Conservation (phyloP, 64 coral and sea anemone genomes). For the Platygyra sinensis region DNA sequence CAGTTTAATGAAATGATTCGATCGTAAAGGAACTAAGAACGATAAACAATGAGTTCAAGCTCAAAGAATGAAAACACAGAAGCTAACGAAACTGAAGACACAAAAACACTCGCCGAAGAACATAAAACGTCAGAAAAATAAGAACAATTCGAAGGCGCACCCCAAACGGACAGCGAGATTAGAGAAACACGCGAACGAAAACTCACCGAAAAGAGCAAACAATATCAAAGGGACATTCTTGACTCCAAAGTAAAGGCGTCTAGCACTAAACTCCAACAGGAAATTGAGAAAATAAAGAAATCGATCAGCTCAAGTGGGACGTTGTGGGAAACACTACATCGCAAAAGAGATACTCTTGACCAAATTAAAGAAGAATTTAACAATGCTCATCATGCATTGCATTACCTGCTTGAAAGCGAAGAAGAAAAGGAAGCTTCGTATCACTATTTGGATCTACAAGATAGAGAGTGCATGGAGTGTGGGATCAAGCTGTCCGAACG, state of each 20-base stretch:
- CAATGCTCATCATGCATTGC: neutral
- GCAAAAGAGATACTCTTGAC: slow-evolving; percentile 23
- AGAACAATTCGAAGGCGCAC: too few species aligned
- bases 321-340: neutral
- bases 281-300: slow-evolving; percentile 20
- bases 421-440: slow-evolving; percentile 37
- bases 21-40: too few species aligned
- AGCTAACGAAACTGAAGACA: too few species aligned
- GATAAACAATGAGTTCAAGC: too few species aligned
- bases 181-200: slow-evolving; percentile 8
- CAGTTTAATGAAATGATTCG: too few species aligned
- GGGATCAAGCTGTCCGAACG: slow-evolving; percentile 39
- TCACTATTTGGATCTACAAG: slow-evolving; percentile 33
- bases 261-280: neutral
- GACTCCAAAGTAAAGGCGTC: slow-evolving; percentile 6
- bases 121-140: too few species aligned
- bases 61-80: too few species aligned
- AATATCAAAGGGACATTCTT: slow-evolving; percentile 16
- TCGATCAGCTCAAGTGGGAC: neutral
- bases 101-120: too few species aligned
- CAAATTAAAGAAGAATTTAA: slow-evolving; percentile 42
- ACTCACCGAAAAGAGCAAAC: slow-evolving; percentile 38
- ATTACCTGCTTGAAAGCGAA: slow-evolving; percentile 26
- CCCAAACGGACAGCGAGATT: too few species aligned
- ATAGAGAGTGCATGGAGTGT: slow-evolving; percentile 36